These are phyloP conservation scores for Clarias pachynema DNA, from an alignment of 2,797 vertebrate genomes.

Conservation along the genomic window DNA sequence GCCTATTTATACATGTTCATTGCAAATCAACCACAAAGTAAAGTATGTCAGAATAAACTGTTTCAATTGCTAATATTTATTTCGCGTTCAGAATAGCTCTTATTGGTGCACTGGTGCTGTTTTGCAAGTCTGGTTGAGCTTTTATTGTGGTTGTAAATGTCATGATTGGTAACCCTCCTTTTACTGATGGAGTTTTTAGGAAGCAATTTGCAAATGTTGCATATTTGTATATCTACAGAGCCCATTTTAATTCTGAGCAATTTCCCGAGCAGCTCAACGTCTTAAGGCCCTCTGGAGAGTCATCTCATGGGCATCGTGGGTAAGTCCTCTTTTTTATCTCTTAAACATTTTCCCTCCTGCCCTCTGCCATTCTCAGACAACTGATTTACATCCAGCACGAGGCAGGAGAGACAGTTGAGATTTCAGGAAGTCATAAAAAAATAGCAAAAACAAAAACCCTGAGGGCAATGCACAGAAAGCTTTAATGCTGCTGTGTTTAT, in stretches of 20 bases:
- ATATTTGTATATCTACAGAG: slow-evolving; percentile 69
- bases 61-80: slow-evolving; percentile 19
- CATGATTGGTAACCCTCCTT: slow-evolving; percentile 41
- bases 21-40: slow-evolving; percentile 17
- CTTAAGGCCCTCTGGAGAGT: slow-evolving; percentile 85
- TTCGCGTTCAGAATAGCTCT: slow-evolving; percentile 2
- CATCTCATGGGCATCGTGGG: slow-evolving; percentile 83
- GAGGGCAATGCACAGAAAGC: slow-evolving; percentile 59
- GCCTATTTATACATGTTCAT: slow-evolving; percentile 28
- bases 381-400: slow-evolving; percentile 85
- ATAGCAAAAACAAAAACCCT: slow-evolving; percentile 62
- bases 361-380: slow-evolving; percentile 82
- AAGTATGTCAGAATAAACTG: background rate
- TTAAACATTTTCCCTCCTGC: slow-evolving; percentile 79
- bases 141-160: slow-evolving; percentile 56
- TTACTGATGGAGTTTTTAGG: slow-evolving; percentile 67
- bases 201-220: slow-evolving; percentile 68
- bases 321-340: slow-evolving; percentile 75
- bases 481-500: slow-evolving; percentile 48
- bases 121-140: slow-evolving; percentile 46
- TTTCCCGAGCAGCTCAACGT: slow-evolving; percentile 81
- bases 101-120: slow-evolving; percentile 31
- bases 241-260: slow-evolving; percentile 73
- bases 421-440: slow-evolving; percentile 82
- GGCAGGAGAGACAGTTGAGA: slow-evolving; percentile 71